Base-by-base conservation (phyloP, 1,140 invertebrate genomes). In the Rhopalosiphum padi region DNA sequence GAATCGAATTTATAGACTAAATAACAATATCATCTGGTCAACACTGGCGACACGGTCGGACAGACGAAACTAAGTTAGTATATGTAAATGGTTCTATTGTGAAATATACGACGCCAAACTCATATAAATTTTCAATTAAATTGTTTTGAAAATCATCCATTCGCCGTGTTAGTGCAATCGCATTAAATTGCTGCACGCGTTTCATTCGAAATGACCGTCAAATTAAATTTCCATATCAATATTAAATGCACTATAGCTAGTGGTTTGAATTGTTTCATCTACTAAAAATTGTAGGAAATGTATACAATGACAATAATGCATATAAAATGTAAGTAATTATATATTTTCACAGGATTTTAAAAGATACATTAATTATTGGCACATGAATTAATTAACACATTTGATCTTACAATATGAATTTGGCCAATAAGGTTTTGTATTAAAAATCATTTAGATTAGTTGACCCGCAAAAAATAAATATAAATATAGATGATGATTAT, bases 51-150 rank as follows among this genome's bases (percentile, higher is more conserved):
- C 23, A 41, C 23, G 22, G 37, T 43, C 21, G 21, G 25, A 86
- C 25, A 2, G 41, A 46, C 25, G 41, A 86, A 86, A 86, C 41
- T 86, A 46, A 43, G 15, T 82, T 43, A 30, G 7, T 30, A 43
- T 46, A 43, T 46, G 15, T 30, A 46, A 43, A 46, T 9, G 83
- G 41, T 86, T 86, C 83, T 86, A 25, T 46, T 25, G 83, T 46
- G 41, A 30, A 43, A 30, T 30, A 43, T 86, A 86, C 41, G 25
- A 30, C 41, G 30, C 25, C 15, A 15, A 86, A 86, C 9, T 86
- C 41, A 30, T 46, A 86, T 86, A 43, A 86, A 86, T 43, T 86
- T 23, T 23, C 41, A 86, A 86, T 86, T 86, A 43, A 86, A 86
- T 86, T 46, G 83, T 86, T 46, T 86, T 86, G 83, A 41, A 5